Conservation (phyloP, 2,888 invertebrate species). For the Norana najaformis region DNA sequence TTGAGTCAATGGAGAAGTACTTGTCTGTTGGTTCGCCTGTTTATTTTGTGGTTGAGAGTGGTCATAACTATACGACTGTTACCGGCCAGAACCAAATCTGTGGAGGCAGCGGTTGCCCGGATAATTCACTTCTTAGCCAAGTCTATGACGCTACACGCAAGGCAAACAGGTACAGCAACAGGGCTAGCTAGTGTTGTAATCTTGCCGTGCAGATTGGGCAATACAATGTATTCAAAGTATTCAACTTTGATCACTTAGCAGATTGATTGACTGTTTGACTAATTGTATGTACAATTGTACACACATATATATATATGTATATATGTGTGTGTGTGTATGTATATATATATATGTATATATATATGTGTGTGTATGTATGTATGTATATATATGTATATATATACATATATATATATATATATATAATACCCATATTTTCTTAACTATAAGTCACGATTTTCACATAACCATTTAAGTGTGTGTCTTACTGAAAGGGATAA, state of each 20-base stretch:
- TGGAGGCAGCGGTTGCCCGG: slow-evolving; percentile 61
- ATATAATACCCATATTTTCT: too few species aligned
- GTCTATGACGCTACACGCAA: slow-evolving; percentile 56
- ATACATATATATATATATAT: too few species aligned
- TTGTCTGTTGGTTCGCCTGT: slow-evolving; percentile 90
- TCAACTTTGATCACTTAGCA: not conserved
- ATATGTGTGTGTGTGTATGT: too few species aligned
- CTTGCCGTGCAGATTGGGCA: not conserved
- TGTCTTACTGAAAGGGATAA: too few species aligned
- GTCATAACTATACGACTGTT: slow-evolving; percentile 74
- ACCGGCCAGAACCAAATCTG: slow-evolving; percentile 74
- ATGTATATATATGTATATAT: too few species aligned
- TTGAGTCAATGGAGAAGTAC: slow-evolving; percentile 78
- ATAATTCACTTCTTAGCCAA: slow-evolving; percentile 61
- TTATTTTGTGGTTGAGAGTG: slow-evolving; percentile 87
- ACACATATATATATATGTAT: too few species aligned
- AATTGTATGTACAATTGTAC: too few species aligned
- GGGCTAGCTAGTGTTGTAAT: not conserved
- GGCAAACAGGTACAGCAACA: slow-evolving; percentile 36
- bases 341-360: too few species aligned
- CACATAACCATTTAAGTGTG: too few species aligned
- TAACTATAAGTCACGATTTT: too few species aligned
- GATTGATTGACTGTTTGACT: too few species aligned
- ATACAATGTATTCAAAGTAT: not conserved
- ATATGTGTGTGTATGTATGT: too few species aligned